A percentile compares a stretch with the other conserved stretches of the same genome.
phyloP scores from a whole-genome alignment of 2,888 invertebrate species.

The Eumacrocentrus americanus region DNA sequence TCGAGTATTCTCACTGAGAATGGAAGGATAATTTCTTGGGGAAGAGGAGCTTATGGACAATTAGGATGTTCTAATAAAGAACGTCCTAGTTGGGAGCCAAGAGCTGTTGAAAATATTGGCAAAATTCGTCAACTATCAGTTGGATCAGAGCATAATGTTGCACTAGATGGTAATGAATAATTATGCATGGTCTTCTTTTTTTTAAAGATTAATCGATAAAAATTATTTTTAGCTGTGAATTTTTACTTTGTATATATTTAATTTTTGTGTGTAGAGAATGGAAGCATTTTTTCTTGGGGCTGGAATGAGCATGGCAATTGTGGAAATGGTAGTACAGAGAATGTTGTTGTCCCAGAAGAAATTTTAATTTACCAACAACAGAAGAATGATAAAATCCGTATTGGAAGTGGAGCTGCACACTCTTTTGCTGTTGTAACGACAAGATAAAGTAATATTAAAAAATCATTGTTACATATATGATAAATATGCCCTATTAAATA shows the following conservation, averaged over 20 bases:
- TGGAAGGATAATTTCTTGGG: slow-evolving; percentile 76
- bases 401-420: slow-evolving; percentile 60
- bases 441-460: background rate
- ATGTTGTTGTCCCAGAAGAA: slow-evolving; percentile 61
- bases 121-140: slow-evolving; percentile 68
- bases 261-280: no score
- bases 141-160: slow-evolving; percentile 83
- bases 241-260: background rate
- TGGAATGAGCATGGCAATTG: slow-evolving; percentile 93
- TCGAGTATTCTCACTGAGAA: slow-evolving; percentile 69
- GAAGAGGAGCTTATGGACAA: slow-evolving; percentile 82
- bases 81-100: slow-evolving; percentile 34
- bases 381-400: slow-evolving; percentile 36
- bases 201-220: background rate
- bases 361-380: slow-evolving; percentile 44
- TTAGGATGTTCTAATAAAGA: slow-evolving; percentile 65
- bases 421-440: slow-evolving; percentile 55
- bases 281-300: slow-evolving; percentile 79
- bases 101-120: slow-evolving; percentile 49
- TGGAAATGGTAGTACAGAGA: slow-evolving; percentile 68
- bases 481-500: background rate
- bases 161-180: slow-evolving; percentile 61
- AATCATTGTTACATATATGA: background rate
- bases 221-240: background rate
- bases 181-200: no score